Evolutionary conservation across 2,797 vertebrate species (phyloP), one percentile per base, ranked within the genome.

Genomic region (Hippocampus kuda): DNA sequence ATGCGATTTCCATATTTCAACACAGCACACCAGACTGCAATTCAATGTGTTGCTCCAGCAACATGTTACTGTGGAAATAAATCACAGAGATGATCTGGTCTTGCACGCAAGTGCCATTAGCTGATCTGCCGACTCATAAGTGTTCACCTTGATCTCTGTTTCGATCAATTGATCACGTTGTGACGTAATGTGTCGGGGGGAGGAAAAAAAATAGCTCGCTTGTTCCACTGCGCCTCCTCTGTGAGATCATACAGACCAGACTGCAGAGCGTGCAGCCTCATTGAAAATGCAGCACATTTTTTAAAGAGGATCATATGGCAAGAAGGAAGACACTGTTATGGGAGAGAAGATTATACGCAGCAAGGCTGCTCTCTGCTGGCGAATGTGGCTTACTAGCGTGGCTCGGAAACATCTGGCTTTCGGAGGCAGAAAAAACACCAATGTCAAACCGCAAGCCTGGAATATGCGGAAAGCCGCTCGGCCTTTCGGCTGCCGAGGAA

Each of bases 401-500:
- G 30, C 26, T 59, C 15, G 59, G n/a, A 77, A 78, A 87, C 86
- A 87, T 88, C 85, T 88, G 88, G 88, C 76, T 83, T 85, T 88
- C 73, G 80, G 79, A 80, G 72, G 75, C 38, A 5, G 4, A 12
- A 16, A 42, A 42, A 63, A 63, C 83, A 85, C 78, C 71, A 79
- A 81, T 75, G 72, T 34, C 15, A 75, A 73, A 89, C 86, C 87
- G 54, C 87, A 87, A 72, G 77, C 83, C 83, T 83, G 83, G 83
- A 87, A 89, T 86, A 86, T 83, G 84, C 78, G 26, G 63, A 77
- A 73, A 86, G 79, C 80, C 76, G 76, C 81, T 84, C 77, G 77
- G 84, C 80, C 81, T 85, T 82, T 76, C 75, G 82, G 81, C 82
- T 83, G 85, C 81, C 77, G 69, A 86, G 85, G 88, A 89, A 89